A percentile compares a stretch with the other conserved stretches of the same genome.
Conservation (phyloP, 2,113 vertebrate genomes). For the Edolisoma coerulescens region DNA sequence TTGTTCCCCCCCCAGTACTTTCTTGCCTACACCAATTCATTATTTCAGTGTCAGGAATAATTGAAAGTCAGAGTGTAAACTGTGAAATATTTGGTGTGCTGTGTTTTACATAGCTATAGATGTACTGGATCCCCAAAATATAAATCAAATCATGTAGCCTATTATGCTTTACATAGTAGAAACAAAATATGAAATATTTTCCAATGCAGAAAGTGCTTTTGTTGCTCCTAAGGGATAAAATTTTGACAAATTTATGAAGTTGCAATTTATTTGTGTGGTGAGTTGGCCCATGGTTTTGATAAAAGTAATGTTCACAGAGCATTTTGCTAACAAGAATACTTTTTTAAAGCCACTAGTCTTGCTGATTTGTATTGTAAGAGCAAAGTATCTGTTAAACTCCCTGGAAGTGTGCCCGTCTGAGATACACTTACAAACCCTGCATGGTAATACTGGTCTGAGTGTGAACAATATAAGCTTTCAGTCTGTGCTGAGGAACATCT, state of each 20-base stretch:
- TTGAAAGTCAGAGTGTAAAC: background rate
- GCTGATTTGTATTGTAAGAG: background rate
- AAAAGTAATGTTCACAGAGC: background rate
- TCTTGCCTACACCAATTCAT: background rate
- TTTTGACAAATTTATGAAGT: constrained; percentile 43
- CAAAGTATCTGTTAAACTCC: background rate
- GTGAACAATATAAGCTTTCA: background rate
- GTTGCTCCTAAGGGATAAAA: background rate
- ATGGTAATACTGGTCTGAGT: background rate
- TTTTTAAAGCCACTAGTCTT: background rate
- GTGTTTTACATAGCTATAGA: constrained; percentile 33
- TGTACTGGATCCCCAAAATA: background rate
- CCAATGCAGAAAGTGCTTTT: background rate
- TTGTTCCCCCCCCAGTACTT: fast-evolving
- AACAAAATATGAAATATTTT: constrained; percentile 22
- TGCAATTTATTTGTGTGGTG: constrained; percentile 25
- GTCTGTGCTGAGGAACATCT: background rate
- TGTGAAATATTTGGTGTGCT: background rate
- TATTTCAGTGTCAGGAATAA: background rate
- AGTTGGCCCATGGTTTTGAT: background rate
- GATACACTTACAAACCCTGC: background rate
- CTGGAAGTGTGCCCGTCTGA: background rate
- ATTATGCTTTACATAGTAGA: background rate
- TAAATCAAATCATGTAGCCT: constrained; percentile 29
- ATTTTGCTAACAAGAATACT: background rate